Percentiles rank a stretch among this genome's conserved stretches.
phyloP scores from a whole-genome alignment of 1,140 invertebrate species.

The Drosophila navojoa region DNA sequence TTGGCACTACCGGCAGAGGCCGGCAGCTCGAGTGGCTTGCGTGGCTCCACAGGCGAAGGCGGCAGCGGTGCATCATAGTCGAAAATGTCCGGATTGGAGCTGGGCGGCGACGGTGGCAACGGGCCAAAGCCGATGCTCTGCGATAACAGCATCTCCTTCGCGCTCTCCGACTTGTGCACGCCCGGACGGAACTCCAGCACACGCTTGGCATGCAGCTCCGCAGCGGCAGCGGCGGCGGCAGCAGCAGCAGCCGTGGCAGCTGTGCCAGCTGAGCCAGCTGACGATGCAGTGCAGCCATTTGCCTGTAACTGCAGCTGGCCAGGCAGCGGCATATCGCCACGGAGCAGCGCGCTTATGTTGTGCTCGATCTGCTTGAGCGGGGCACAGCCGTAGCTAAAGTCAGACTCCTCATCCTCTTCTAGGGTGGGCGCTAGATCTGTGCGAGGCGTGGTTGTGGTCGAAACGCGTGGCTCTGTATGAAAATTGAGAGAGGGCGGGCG shows the following conservation, averaged over 20 bases:
- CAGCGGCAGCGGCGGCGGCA: constrained; percentile 46
- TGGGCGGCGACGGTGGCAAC: constrained; percentile 80
- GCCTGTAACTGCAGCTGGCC: constrained; percentile 50
- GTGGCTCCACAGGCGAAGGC: constrained; percentile 87
- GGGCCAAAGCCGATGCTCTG: constrained; percentile 81
- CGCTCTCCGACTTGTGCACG: constrained; percentile 88
- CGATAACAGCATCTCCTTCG: constrained; percentile 87
- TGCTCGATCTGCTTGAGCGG: constrained; percentile 87
- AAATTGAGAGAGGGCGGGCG: too few species aligned
- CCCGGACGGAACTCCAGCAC: constrained; percentile 84
- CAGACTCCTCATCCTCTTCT: constrained; percentile 87
- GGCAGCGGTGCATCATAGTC: constrained; percentile 88
- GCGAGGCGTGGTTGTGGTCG: constrained; percentile 79
- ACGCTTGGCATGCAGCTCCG: constrained; percentile 70
- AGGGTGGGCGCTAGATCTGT: constrained; percentile 85
- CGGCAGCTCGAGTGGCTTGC: constrained; percentile 85
- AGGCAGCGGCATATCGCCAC: constrained; percentile 84
- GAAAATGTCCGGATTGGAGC: constrained; percentile 79
- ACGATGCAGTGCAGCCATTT: constrained; percentile 15
- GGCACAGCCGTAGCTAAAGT: constrained; percentile 75
- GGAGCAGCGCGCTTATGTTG: constrained; percentile 86
- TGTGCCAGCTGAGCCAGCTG: neutral
- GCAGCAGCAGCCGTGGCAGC: constrained; percentile 12
- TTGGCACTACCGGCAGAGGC: constrained; percentile 77
- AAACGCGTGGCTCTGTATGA: too few species aligned